Percentiles rank a stretch among this genome's conserved stretches.
These are phyloP conservation scores for Lucifuga dentata DNA, from an alignment of 2,113 vertebrate genomes.

Conservation along the genomic window DNA sequence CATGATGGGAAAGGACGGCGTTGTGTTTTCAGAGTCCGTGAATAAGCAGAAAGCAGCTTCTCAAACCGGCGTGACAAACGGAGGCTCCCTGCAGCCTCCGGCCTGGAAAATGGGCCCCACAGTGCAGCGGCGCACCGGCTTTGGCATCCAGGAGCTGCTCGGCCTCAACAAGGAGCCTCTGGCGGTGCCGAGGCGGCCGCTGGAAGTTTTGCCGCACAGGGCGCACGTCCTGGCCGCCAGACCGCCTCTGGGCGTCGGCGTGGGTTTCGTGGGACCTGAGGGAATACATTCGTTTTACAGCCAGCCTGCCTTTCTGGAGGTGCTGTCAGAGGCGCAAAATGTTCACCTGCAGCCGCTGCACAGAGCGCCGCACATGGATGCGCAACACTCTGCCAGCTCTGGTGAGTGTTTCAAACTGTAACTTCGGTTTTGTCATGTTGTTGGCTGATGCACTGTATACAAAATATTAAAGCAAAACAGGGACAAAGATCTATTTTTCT, in stretches of 20 bases:
- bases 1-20: slow-evolving; percentile 94
- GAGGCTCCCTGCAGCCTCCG: slow-evolving; percentile 63
- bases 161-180: slow-evolving; percentile 96
- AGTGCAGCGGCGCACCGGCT: slow-evolving; percentile 91
- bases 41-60: slow-evolving; percentile 84
- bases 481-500: no score
- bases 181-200: slow-evolving; percentile 85
- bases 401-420: no score
- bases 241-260: slow-evolving; percentile 88
- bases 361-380: slow-evolving; percentile 85
- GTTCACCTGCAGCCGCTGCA: slow-evolving; percentile 91
- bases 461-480: no score
- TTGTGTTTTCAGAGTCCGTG: slow-evolving; percentile 83
- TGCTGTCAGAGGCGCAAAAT: slow-evolving; percentile 92
- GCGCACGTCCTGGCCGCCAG: slow-evolving; percentile 90
- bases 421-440: no score
- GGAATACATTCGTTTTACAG: slow-evolving; percentile 94
- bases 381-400: slow-evolving; percentile 91
- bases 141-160: slow-evolving; percentile 97
- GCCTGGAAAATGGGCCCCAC: slow-evolving; percentile 77
- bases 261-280: slow-evolving; percentile 91
- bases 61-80: slow-evolving; percentile 56
- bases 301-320: slow-evolving; percentile 94
- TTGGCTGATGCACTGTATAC: no score
- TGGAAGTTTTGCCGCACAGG: slow-evolving; percentile 89